Conservation (phyloP, 2,113 vertebrate species). For the Carlito syrichta region DNA sequence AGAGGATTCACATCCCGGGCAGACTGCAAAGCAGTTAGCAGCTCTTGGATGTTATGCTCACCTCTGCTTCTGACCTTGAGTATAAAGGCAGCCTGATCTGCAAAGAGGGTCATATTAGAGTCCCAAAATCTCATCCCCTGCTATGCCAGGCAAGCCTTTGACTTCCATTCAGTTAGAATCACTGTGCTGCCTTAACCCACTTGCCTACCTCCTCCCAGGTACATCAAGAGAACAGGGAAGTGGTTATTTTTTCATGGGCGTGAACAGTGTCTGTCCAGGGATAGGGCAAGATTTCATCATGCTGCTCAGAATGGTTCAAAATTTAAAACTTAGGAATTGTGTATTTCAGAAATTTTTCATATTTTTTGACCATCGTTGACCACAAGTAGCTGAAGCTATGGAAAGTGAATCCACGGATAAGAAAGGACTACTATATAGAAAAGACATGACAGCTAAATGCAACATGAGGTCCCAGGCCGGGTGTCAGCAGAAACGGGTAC, state of each 20-base stretch:
- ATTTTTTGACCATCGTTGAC: too few species aligned
- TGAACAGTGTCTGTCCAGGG: neutral
- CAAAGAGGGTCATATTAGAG: accelerated
- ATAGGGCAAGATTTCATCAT: too few species aligned
- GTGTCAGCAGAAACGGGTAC: too few species aligned
- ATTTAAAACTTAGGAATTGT: too few species aligned
- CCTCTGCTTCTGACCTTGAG: neutral
- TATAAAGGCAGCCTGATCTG: neutral
- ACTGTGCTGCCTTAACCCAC: neutral
- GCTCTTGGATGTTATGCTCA: neutral
- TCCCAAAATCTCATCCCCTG: neutral
- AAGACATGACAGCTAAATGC: too few species aligned
- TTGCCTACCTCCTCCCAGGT: neutral
- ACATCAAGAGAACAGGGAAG: neutral
- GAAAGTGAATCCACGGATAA: too few species aligned
- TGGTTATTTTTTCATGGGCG: neutral
- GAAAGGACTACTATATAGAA: too few species aligned
- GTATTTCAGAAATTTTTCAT: too few species aligned
- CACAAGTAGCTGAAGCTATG: too few species aligned
- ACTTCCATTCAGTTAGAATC: neutral
- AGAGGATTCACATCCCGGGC: neutral
- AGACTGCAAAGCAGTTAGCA: neutral
- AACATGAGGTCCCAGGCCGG: too few species aligned
- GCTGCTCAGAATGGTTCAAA: too few species aligned
- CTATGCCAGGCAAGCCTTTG: too few species aligned